phyloP scores from a whole-genome alignment of 2,113 vertebrate genomes.

The Sorex araneus region DNA sequence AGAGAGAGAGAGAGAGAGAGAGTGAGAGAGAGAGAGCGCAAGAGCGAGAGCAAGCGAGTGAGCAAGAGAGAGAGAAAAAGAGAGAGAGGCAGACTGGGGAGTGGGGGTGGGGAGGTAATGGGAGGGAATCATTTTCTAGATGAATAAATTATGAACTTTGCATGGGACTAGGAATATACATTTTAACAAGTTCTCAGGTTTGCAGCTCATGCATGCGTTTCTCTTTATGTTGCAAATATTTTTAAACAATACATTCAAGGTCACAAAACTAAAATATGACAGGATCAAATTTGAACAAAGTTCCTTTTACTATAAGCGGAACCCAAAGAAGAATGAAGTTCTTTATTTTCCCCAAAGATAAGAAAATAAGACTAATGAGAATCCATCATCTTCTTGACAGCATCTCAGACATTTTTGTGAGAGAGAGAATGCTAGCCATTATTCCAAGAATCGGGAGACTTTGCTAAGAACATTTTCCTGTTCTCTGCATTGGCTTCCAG shows the following conservation, averaged over 20 bases:
- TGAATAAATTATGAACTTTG: not conserved
- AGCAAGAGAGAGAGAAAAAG: too few relatives aligned
- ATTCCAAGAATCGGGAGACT: not conserved
- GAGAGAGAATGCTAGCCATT: not conserved
- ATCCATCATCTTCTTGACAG: not conserved
- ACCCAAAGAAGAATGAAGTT: not conserved
- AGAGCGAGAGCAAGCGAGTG: too few relatives aligned
- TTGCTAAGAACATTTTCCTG: not conserved
- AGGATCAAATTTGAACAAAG: not conserved
- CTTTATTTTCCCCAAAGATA: not conserved
- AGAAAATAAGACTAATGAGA: not conserved
- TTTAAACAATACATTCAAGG: not conserved
- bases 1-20: too few relatives aligned
- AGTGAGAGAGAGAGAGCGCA: too few relatives aligned
- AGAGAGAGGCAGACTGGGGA: too few relatives aligned
- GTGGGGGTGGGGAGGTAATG: too few relatives aligned
- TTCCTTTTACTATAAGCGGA: not conserved
- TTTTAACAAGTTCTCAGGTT: not conserved
- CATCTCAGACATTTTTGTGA: not conserved
- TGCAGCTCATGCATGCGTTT: not conserved
- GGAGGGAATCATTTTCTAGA: not conserved
- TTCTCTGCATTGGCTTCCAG: not conserved
- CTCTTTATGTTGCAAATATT: constrained; percentile 24
- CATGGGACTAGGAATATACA: not conserved
- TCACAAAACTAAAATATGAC: not conserved